Percentiles rank a stretch among this genome's conserved stretches.
Conservation (phyloP, 2,113 vertebrate genomes). For the Grantiella picta region DNA sequence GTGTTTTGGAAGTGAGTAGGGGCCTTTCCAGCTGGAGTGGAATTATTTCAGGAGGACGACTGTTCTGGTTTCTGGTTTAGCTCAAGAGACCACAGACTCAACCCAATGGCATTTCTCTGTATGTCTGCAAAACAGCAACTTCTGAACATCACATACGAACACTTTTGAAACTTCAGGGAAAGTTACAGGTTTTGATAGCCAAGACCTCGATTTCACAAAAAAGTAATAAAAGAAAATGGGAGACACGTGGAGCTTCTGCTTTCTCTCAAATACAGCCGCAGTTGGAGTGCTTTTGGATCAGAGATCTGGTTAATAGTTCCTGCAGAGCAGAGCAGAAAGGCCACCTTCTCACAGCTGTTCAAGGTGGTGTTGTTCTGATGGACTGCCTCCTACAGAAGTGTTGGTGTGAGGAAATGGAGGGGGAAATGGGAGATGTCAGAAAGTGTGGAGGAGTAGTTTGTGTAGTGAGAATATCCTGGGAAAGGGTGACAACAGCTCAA, state of each 20-base stretch:
- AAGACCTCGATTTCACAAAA: neutral
- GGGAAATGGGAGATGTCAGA: neutral
- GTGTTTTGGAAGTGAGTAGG: neutral
- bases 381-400: neutral
- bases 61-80: neutral
- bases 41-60: neutral
- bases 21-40: neutral
- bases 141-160: accelerated
- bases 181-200: neutral
- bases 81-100: neutral
- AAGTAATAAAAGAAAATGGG: neutral
- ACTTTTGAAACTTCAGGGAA: neutral
- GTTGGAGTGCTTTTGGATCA: neutral
- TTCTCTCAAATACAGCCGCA: neutral
- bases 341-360: neutral
- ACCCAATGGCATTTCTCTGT: neutral
- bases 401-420: neutral
- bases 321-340: neutral
- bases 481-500: neutral
- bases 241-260: neutral
- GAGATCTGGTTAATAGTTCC: neutral
- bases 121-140: neutral
- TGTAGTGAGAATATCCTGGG: neutral
- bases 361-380: neutral
- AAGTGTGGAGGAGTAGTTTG: neutral